phyloP scores from a whole-genome alignment of 2,797 vertebrate genomes.

The Schizopygopsis malacanthus region DNA sequence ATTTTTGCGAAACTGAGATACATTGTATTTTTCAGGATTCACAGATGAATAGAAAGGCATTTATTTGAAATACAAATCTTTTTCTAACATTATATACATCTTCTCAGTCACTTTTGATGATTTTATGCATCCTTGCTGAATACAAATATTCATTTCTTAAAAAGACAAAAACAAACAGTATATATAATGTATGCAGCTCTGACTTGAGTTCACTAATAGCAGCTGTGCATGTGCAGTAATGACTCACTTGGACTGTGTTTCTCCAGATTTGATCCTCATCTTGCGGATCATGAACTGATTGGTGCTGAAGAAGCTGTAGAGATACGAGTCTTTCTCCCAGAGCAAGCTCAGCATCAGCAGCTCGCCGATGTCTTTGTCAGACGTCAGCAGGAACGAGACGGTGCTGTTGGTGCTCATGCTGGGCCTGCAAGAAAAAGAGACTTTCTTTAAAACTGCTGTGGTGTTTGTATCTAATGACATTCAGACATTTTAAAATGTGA shows the following conservation, averaged over 20 bases:
- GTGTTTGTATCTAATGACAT: neutral
- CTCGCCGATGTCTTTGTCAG: conserved; percentile 85
- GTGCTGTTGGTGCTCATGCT: conserved; percentile 83
- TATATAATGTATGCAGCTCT: neutral
- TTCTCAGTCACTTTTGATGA: neutral
- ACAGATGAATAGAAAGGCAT: neutral
- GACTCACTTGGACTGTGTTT: conserved; percentile 87
- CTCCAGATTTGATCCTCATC: conserved; percentile 85
- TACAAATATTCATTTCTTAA: neutral
- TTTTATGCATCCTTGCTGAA: neutral
- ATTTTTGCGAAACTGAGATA: neutral
- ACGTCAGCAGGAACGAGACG: conserved; percentile 84
- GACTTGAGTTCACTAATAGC: neutral
- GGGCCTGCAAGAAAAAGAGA: conserved; percentile 66
- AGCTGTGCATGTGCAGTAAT: neutral
- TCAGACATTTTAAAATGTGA: neutral
- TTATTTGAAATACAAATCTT: neutral
- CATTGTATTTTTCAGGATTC: neutral
- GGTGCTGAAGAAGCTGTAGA: conserved; percentile 78
- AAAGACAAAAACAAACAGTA: neutral
- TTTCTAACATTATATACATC: neutral
- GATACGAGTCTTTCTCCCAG: conserved; percentile 82
- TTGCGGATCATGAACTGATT: conserved; percentile 77
- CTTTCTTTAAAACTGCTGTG: neutral
- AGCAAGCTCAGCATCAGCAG: conserved; percentile 81